Evolutionary conservation across 2,797 vertebrate genomes (phyloP), one percentile per base, ranked within the genome.

Genomic region (Brachyrhaphis roseni): DNA sequence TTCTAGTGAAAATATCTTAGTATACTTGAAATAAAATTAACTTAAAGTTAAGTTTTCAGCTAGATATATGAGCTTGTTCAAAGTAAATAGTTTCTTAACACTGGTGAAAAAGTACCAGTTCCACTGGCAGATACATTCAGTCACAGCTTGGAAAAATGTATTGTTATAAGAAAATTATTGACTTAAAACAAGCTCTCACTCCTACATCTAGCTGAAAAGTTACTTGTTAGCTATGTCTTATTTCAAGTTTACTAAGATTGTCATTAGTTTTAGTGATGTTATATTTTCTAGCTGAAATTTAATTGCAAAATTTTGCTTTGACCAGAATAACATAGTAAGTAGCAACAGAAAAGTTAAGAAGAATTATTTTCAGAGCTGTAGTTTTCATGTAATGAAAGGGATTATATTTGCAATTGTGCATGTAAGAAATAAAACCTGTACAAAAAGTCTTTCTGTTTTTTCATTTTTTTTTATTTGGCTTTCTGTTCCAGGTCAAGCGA

Each of bases 401-500:
- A 62, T 62, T 15, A 34, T 34, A 16, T 62, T 62, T 55, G 57
- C 12, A 59, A 12, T 59, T 59, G 11, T 16, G 57, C n/a, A 12
- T 62, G 57, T 16, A 15, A 57, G 55, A 57, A n/a, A 55, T n/a
- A 0, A 28, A n/a, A 57, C 3, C n/a, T 28, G 28, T 7, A 16
- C 57, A 62, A 62, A 62, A 51, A 23, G 6, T 51, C 18, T 51
- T 51, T 49, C 1, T 51, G 6, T 51, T 23, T 51, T 51, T 49
- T 0, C 0, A 1, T 47, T 47, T 13, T 16, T 2, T 59, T 6
- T 12, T 8, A 13, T 45, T 43, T 31, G 15, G 2, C 1, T 57
- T 41, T 75, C 28, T 45, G 68, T 45, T 72, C 6, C 93, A 99
- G 98, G 98, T 77, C 97, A 99, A 2, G 98, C 97, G 8, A 93